phyloP scores from a whole-genome alignment of 1,140 invertebrate species.

The Homalodisca vitripennis region DNA sequence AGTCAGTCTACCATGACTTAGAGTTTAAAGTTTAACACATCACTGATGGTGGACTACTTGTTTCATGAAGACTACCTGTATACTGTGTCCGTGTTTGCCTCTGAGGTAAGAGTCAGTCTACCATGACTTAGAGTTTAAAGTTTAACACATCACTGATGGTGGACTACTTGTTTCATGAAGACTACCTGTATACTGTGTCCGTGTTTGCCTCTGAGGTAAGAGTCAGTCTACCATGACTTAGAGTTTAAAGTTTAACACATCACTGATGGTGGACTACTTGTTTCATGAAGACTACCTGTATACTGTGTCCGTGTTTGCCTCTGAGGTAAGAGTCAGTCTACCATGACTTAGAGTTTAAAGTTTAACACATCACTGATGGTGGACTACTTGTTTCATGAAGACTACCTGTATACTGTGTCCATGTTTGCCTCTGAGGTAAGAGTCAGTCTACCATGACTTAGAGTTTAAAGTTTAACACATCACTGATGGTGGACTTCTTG shows the following conservation, averaged over 20 bases:
- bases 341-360: too few relatives aligned
- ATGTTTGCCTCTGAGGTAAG: conserved; percentile 7
- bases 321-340: neutral
- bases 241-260: too few relatives aligned
- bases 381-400: conserved; percentile 15
- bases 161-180: conserved; percentile 15
- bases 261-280: conserved; percentile 9
- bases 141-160: too few relatives aligned
- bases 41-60: conserved; percentile 9
- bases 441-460: too few relatives aligned
- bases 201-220: conserved; percentile 9
- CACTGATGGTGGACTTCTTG: conserved; percentile 4
- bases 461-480: too few relatives aligned
- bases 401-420: conserved; percentile 2
- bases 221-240: too few relatives aligned
- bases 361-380: too few relatives aligned
- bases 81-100: conserved; percentile 5
- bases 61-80: conserved; percentile 10
- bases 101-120: neutral
- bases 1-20: too few relatives aligned
- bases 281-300: conserved; percentile 10
- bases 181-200: conserved; percentile 2
- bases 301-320: conserved; percentile 5
- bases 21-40: too few relatives aligned
- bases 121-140: too few relatives aligned